These are phyloP conservation scores for Microchirus variegatus DNA, from an alignment of 2,797 vertebrate genomes.

Conservation along the genomic window DNA sequence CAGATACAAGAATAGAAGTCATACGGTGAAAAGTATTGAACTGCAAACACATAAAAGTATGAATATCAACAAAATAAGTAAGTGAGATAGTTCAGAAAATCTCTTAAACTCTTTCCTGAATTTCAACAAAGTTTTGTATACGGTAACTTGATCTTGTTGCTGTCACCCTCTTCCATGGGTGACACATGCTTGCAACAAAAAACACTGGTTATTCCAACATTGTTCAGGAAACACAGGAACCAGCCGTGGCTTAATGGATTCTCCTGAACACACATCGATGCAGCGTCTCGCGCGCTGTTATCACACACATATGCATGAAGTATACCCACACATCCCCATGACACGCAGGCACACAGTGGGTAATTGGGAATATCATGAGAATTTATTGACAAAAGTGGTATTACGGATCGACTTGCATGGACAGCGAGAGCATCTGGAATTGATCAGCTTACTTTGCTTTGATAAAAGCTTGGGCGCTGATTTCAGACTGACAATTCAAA, in stretches of 20 bases:
- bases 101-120: no score
- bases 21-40: no score
- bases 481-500: conserved; percentile 77
- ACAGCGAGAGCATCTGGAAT: conserved; percentile 62
- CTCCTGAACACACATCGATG: conserved; percentile 23
- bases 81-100: not conserved
- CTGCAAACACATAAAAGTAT: no score
- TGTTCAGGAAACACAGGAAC: not conserved
- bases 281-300: conserved; percentile 27
- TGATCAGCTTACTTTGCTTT: conserved; percentile 72
- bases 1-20: no score
- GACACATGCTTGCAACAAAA: conserved; percentile 15
- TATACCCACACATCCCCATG: conserved; percentile 35
- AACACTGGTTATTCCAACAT: conserved; percentile 10
- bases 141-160: not conserved
- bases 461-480: conserved; percentile 67
- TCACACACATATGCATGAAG: conserved; percentile 20
- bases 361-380: conserved; percentile 61
- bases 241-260: conserved; percentile 27
- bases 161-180: not conserved
- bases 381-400: conserved; percentile 62
- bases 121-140: not conserved
- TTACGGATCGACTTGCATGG: conserved; percentile 53
- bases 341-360: conserved; percentile 19
- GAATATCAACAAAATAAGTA: not conserved